Percentiles rank a stretch among this genome's conserved stretches.
phyloP scores from a whole-genome alignment of 2,888 invertebrate genomes.

The Drosophila colorata region DNA sequence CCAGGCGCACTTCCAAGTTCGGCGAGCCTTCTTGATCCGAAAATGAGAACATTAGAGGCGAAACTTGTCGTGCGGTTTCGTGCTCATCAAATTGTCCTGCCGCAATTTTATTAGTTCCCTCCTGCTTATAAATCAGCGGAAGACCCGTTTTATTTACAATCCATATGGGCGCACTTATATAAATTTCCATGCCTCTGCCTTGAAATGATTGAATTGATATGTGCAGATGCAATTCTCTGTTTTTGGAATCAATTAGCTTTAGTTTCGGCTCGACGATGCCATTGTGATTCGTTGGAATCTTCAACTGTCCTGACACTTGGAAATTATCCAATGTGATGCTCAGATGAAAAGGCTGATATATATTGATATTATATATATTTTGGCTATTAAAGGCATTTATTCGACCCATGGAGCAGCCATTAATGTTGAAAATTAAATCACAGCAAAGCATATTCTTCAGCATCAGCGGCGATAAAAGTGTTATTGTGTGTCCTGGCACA shows the following conservation, averaged over 20 bases:
- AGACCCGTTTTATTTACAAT: conserved; percentile 97
- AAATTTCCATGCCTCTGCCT: conserved; percentile 89
- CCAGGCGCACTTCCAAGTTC: conserved; percentile 91
- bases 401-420: conserved; percentile 84
- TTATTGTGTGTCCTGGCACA: conserved; percentile 93
- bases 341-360: conserved; percentile 88
- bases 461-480: conserved; percentile 93
- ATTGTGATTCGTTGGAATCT: conserved; percentile 85
- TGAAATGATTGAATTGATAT: conserved; percentile 88
- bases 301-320: conserved; percentile 89
- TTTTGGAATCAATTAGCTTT: conserved; percentile 90
- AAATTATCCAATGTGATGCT: conserved; percentile 94
- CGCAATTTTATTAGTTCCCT: conserved; percentile 90
- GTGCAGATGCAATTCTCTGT: conserved; percentile 91
- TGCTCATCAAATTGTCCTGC: conserved; percentile 98
- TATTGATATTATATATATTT: conserved; percentile 87
- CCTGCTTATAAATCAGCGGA: conserved; percentile 97
- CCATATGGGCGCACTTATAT: conserved; percentile 95
- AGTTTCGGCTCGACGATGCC: conserved; percentile 89
- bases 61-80: conserved; percentile 96
- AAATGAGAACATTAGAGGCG: conserved; percentile 97
- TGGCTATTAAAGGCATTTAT: conserved; percentile 86
- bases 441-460: conserved; percentile 95
- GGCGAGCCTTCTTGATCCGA: conserved; percentile 94
- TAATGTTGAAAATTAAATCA: conserved; percentile 89